These are phyloP conservation scores for Callionymus lyra DNA, from an alignment of 2,113 vertebrate genomes.

Conservation along the genomic window DNA sequence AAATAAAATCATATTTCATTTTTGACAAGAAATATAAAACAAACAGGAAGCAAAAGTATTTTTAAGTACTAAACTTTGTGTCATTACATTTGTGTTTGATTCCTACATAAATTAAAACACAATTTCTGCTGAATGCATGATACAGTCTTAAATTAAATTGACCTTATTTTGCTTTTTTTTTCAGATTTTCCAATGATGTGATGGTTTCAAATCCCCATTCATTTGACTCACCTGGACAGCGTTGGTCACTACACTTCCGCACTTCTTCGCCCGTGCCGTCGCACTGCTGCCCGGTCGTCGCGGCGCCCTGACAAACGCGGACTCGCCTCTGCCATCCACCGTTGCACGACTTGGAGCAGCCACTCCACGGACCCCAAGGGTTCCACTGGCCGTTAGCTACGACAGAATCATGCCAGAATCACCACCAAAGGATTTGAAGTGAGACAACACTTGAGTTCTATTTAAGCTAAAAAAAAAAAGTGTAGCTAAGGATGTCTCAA, in stretches of 20 bases:
- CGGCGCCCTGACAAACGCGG: conserved; percentile 84
- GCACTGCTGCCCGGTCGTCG: conserved; percentile 83
- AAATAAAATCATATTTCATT: no score
- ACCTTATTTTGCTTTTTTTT: not conserved
- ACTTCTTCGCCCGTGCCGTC: conserved; percentile 88
- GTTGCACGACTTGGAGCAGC: conserved; percentile 93
- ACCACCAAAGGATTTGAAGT: not conserved
- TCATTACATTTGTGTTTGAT: no score
- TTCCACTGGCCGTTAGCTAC: conserved; percentile 98
- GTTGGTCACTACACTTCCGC: conserved; percentile 87
- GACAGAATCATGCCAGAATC: conserved; percentile 31
- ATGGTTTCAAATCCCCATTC: no score
- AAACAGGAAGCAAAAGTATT: no score
- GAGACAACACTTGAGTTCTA: not conserved
- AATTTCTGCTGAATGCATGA: no score
- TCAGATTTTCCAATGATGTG: no score
- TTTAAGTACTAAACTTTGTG: no score
- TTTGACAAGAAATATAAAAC: no score
- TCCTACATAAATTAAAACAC: no score
- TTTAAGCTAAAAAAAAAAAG: not conserved
- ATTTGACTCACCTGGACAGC: conserved; percentile 83
- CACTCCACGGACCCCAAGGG: conserved; percentile 95
- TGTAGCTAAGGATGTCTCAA: not conserved
- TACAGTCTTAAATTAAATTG: no score
- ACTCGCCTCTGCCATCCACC: conserved; percentile 89